Conservation (phyloP, 2,113 vertebrate genomes). For the Lonchura striata region DNA sequence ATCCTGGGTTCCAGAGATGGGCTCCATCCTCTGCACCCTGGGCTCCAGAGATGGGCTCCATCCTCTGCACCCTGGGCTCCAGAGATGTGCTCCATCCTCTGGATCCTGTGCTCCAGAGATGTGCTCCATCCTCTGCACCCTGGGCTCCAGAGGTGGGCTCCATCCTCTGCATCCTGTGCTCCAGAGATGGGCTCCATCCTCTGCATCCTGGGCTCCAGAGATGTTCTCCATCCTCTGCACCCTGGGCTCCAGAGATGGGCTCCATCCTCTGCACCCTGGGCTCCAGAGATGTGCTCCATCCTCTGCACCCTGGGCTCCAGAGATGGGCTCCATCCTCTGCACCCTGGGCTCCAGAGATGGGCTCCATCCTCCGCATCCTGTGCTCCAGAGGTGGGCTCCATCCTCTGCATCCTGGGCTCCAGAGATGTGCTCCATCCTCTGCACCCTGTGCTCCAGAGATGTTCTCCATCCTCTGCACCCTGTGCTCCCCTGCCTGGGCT, state of each 20-base stretch:
- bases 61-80: too few species aligned
- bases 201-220: not conserved
- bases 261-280: not conserved
- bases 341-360: not conserved
- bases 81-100: not conserved
- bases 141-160: not conserved
- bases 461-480: not conserved
- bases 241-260: not conserved
- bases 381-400: not conserved
- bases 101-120: not conserved
- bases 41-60: too few species aligned
- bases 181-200: not conserved
- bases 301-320: not conserved
- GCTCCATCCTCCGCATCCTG: too few species aligned
- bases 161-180: not conserved
- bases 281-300: too few species aligned
- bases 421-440: too few species aligned
- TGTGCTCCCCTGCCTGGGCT: not conserved
- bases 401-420: not conserved
- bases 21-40: not conserved
- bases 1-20: not conserved
- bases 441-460: not conserved
- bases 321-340: not conserved
- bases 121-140: too few species aligned
- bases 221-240: too few species aligned